Evolutionary conservation across 2,113 vertebrate genomes (phyloP).

Genomic region (Trogon melanurus): DNA sequence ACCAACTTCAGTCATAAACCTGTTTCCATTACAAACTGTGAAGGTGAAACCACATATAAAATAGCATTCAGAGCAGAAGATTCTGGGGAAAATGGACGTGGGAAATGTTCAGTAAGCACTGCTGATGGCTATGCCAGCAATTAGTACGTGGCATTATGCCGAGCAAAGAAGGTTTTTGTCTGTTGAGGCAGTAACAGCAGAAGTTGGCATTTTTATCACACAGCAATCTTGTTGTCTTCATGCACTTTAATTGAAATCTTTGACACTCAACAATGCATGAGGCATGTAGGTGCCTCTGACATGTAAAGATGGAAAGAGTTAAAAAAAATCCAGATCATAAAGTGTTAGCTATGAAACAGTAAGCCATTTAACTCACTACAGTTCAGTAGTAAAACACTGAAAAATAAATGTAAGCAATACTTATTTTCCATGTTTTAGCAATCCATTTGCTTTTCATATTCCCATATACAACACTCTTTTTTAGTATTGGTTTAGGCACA

Average conservation of each 20-base stretch:
- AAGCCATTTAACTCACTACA: neutral
- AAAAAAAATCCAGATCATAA: neutral
- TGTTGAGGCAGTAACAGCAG: neutral
- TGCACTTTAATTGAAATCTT: neutral
- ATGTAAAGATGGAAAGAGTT: neutral
- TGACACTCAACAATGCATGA: neutral
- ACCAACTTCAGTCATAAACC: neutral
- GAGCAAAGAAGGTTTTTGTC: neutral
- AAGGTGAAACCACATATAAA: neutral
- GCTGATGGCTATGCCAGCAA: neutral
- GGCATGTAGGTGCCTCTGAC: neutral
- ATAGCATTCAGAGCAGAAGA: neutral
- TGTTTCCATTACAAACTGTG: neutral
- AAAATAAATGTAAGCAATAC: neutral
- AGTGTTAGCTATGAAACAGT: neutral
- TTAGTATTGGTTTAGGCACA: neutral
- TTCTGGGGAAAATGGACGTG: accelerated
- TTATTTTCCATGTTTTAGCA: neutral
- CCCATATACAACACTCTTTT: neutral
- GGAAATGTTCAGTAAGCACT: neutral
- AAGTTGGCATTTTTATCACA: neutral
- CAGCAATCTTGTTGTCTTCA: neutral
- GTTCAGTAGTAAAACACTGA: neutral
- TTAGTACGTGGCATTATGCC: accelerated
- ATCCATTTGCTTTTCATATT: neutral